Evolutionary conservation across 2,113 vertebrate species (phyloP), one percentile per base, ranked within the genome.

Genomic region (Hippolais icterina): DNA sequence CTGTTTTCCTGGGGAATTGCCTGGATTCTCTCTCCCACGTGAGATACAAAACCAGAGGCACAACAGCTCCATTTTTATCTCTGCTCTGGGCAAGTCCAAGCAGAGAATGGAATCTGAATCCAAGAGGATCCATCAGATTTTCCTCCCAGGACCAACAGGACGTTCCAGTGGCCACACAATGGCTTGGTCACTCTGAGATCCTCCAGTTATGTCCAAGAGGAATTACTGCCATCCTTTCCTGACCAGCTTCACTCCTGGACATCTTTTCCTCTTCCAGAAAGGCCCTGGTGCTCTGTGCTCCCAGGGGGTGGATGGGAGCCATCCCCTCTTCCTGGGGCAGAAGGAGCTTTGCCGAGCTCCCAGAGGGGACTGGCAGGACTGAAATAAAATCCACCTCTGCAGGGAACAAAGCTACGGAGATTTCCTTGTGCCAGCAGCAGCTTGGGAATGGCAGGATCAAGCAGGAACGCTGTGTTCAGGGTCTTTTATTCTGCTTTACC

Each of bases 381-480:
- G 1, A 66, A 94, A 94, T 70, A 81, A 91, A 96, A 84, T 41
- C 64, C 47, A 92, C 72, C 91, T 93, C 91, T 78, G 71, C 68
- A 75, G 41, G 33, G 61, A 63, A 71, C 69, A 87, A 89, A 95
- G 77, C 76, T 12, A 24, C 64, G 31, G 93, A 31, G 86, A 84
- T 92, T 64, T 87, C 81, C 95, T 46, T 0, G 3, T 15, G 41
- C 83, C 93, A 95, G 77, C 13, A 20, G 93, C 87, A 84, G 87
- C 89, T 94, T 71, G 92, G 89, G 83, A 95, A 96, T 78, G 18
- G 2, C 87, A 71, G 95, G 89, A 93, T 87, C 91, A 81, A 94
- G 94, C 86, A 91, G 87, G 94, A 95, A 95, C 94, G 25, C 49
- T 44, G 60, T 91, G 95, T 97, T 87, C 93, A 94, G 74, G 81